Evolutionary conservation across 2,113 vertebrate species (phyloP), one percentile per base, ranked within the genome.

Genomic region (Pangasianodon gigas): DNA sequence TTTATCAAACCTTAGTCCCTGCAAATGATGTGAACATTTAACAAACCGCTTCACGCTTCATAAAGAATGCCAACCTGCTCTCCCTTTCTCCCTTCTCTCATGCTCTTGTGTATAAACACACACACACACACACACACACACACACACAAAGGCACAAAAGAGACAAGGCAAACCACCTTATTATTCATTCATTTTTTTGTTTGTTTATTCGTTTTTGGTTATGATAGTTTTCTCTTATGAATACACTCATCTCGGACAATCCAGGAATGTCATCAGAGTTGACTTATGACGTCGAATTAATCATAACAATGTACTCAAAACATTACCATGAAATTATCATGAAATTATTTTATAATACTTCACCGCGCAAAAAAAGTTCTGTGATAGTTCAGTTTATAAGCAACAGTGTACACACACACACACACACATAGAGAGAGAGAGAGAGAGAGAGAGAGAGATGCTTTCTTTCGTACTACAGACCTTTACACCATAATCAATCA

Each of bases 1-100:
- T 98, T 96, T 96, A 97, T 98, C 96, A 97, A 96, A 96, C 95
- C 96, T 95, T 94, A 94, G 95, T 96, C 96, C 95, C 95, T 95
- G 95, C 95, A 94, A 95, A 94, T 92, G 94, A 95, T 95, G 93
- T 93, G 95, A 96, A 94, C 94, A 91, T 96, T 96, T 96, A 96
- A 96, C 96, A 95, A 95, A 94, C 95, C 90, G 90, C 95, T 94
- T 95, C 92, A 94, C 93, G 95, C 92, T 95, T 92, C 93, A 94
- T 94, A 94, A 93, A 93, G 93, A 93, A 90, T 91, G 91, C 88
- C 85, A 91, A 92, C 90, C 92, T 93, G 91, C 86, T 80, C 81
- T 86, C 89, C 52, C 84, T 82, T 85, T 81, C 84, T 81, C 75
- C 51, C 83, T 65, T 80, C 87, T 80, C 54, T 56, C 19, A 19